Base-by-base conservation (phyloP, 2,113 vertebrate species). In the Psilopogon haemacephalus region DNA sequence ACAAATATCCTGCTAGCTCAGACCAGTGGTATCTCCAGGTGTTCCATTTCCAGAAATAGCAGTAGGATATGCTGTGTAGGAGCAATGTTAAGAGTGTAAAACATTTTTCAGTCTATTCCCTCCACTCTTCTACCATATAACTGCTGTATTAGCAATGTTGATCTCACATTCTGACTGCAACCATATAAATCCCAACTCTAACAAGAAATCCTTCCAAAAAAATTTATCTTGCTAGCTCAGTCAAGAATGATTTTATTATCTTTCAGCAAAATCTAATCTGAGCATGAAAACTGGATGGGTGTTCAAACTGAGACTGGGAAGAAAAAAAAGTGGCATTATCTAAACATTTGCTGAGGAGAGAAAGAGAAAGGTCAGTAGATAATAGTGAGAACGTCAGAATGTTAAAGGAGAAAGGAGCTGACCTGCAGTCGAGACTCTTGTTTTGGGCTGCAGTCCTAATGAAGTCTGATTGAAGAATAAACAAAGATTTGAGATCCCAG, bases 351-450 rank as follows among this genome's bases (percentile, higher is more conserved):
- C 9, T 90, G 68, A 83, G 42, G 46, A 60, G 9, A 55, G 1
- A 60, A 8, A 55, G 1, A 33, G 35, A 23, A 86, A 69, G 5
- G 11, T 40, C 40, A 67, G 5, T 2, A 64, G 14, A 63, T 24
- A 28, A 2, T 24, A 60, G 2, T 10, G 4, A 1, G 1, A 1
- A 10, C 19, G 18, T 16, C 20, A 28, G 26, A 78, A 56, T 11
- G 9, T 62, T 30, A 72, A 18, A 23, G 38, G 35, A 69, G 21
- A 33, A 15, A 50, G 35, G 37, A 42, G 23, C 6, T 78, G 33
- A 84, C 28, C 9, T 70, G 27, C 17, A 56, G 26, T 5, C 46
- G 19, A 40, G 4, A 44, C 6, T 56, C 14, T 8, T 33, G 3
- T 11, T 76, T 76, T 83, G 21, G 16, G 9, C 26, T 17, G 33